These are phyloP conservation scores for Pelobates cultripes DNA, from an alignment of 2,797 vertebrate species.

Conservation along the genomic window DNA sequence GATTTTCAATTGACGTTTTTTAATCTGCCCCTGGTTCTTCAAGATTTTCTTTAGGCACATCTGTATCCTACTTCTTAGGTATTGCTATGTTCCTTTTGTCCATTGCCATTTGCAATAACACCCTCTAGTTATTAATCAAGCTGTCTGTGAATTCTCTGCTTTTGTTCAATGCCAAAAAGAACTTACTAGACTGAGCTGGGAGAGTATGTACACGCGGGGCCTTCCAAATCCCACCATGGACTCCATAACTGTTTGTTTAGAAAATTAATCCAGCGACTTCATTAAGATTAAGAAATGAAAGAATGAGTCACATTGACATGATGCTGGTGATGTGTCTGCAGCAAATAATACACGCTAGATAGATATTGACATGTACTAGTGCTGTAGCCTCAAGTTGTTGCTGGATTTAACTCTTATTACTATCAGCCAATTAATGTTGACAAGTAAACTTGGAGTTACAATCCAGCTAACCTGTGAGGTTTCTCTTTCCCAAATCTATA, in stretches of 20 bases:
- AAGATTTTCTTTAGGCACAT: background rate
- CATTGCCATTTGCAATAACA: background rate
- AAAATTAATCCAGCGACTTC: conserved; percentile 27
- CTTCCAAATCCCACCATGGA: conserved; percentile 35
- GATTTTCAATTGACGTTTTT: background rate
- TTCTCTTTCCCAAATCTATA: too few species aligned
- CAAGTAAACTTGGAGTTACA: background rate
- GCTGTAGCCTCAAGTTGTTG: background rate
- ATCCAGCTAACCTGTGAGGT: too few species aligned
- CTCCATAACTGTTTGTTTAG: conserved; percentile 22
- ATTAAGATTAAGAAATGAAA: conserved; percentile 28
- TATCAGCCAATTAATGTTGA: background rate
- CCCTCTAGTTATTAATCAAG: conserved; percentile 24
- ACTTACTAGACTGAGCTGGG: conserved; percentile 22
- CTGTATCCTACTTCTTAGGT: conserved; percentile 6
- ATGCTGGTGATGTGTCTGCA: conserved; percentile 1
- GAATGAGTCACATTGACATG: conserved; percentile 30
- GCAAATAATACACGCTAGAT: background rate
- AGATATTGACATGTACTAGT: background rate
- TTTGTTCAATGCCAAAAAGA: conserved; percentile 16
- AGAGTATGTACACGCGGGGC: conserved; percentile 17
- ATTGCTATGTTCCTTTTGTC: conserved; percentile 16
- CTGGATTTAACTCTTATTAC: background rate
- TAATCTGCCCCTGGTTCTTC: background rate
- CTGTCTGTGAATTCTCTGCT: conserved; percentile 24